Base-by-base conservation (phyloP, 2,888 invertebrate genomes). In the Scotopteryx bipunctaria region DNA sequence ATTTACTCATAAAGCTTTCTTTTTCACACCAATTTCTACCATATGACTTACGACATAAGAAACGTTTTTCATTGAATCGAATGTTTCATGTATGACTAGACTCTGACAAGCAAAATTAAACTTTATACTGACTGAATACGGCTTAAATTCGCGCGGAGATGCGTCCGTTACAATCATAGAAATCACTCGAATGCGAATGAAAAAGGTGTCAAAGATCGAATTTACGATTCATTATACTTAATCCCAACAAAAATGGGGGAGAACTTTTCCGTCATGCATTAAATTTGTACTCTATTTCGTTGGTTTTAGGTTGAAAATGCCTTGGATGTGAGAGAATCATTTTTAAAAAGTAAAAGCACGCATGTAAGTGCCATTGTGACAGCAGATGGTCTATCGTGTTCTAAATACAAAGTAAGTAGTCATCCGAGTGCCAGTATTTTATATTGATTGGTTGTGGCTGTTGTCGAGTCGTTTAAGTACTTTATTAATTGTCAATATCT, bases 121-220 rank as follows among this genome's bases (percentile, higher is more conserved):
- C 52, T 25, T 9, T 56, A 45, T n/a, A 0, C 2, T 1, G 5
- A 15, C n/a, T 3, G 5, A 16, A 29, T 56, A 56, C 2, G 31
- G 19, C 6, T 3, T 11, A 43, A 31, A 50, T 37, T 57, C 2
- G 21, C 9, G 29, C 14, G 8, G 11, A 32, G n/a, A 25, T 19
- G 13, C 33, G 54, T 41, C 55, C 55, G 65, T 69, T 68, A 79
- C 79, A 83, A 79, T 83, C 76, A 81, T 76, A 83, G 81, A 86
- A 86, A 85, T 82, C 81, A 81, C 78, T 82, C 78, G 77, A 80
- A 80, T 78, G 81, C 80, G 86, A 89, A 88, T 87, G 86, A 86
- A 87, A 90, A 87, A 90, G 89, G 90, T 90, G 90, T 88, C 88
- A 89, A 88, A 90, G 89, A 89, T 90, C 88, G 86, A 88, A 90